Conservation (phyloP, 2,888 invertebrate genomes). For the Philereme transversata region DNA sequence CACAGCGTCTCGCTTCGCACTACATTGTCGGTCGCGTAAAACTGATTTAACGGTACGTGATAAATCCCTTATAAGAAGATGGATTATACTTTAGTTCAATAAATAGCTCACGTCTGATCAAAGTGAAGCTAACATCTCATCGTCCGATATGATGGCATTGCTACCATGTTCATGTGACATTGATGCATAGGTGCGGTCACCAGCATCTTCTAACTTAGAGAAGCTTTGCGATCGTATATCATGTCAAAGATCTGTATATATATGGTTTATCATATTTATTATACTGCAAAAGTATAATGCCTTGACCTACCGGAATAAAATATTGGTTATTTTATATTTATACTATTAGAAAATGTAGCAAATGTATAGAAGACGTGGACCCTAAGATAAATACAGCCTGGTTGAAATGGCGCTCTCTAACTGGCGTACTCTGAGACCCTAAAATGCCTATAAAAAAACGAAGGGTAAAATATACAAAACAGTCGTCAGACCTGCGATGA, state of each 20-base stretch:
- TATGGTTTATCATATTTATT: slow-evolving; percentile 4
- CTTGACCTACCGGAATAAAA: slow-evolving; percentile 2
- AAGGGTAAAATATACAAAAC: no score
- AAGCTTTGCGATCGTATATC: slow-evolving; percentile 29
- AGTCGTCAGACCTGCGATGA: no score
- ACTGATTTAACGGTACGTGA: no score
- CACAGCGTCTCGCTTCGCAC: no score
- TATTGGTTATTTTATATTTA: not conserved
- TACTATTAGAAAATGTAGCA: not conserved
- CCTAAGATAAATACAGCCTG: no score
- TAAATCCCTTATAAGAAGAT: no score
- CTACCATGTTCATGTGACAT: slow-evolving; percentile 25
- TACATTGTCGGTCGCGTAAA: no score
- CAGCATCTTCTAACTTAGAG: slow-evolving; percentile 25
- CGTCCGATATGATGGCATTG: slow-evolving; percentile 10
- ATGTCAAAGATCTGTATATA: slow-evolving; percentile 15
- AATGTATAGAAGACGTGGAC: no score
- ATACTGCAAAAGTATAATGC: slow-evolving; percentile 11
- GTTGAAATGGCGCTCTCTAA: no score
- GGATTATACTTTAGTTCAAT: not conserved
- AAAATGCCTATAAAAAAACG: no score
- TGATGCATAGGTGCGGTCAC: slow-evolving; percentile 23
- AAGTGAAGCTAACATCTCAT: slow-evolving; percentile 4
- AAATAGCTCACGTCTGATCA: not conserved
- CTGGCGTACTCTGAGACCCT: no score